A percentile compares a stretch with the other conserved stretches of the same genome.
Evolutionary conservation across 2,113 vertebrate genomes (phyloP).

Genomic region (Hyperopisus bebe): DNA sequence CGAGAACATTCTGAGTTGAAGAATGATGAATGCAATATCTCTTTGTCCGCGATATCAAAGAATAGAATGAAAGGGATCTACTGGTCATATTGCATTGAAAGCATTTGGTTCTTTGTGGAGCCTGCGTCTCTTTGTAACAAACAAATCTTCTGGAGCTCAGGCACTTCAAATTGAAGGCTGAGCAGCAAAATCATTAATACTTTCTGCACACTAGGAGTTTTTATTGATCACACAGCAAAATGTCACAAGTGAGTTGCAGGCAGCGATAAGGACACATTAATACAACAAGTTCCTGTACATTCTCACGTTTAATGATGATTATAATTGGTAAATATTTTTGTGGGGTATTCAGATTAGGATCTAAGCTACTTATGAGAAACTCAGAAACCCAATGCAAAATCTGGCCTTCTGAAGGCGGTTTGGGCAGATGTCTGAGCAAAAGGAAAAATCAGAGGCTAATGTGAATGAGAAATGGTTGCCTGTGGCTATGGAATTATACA

Average conservation of each 20-base stretch:
- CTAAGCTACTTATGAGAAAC: neutral
- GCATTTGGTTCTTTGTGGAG: neutral
- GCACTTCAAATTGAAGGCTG: neutral
- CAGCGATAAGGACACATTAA: neutral
- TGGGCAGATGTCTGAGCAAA: neutral
- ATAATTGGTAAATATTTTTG: neutral
- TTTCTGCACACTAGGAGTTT: neutral
- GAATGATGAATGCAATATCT: neutral
- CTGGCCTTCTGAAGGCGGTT: neutral
- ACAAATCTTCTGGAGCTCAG: neutral
- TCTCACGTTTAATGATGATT: neutral
- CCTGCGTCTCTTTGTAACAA: neutral
- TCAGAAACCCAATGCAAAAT: neutral
- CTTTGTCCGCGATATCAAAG: neutral
- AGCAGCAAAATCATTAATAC: neutral
- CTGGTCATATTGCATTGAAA: neutral
- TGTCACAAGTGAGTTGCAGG: neutral
- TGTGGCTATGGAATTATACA: conserved; percentile 33
- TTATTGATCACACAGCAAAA: neutral
- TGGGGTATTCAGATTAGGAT: neutral
- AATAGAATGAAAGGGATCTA: neutral
- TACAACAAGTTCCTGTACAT: neutral
- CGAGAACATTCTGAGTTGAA: neutral
- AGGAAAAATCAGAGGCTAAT: neutral
- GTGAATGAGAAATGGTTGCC: conserved; percentile 24